Evolutionary conservation across 2,888 invertebrate species (phyloP).

Genomic region (Cheilosia impressa): DNA sequence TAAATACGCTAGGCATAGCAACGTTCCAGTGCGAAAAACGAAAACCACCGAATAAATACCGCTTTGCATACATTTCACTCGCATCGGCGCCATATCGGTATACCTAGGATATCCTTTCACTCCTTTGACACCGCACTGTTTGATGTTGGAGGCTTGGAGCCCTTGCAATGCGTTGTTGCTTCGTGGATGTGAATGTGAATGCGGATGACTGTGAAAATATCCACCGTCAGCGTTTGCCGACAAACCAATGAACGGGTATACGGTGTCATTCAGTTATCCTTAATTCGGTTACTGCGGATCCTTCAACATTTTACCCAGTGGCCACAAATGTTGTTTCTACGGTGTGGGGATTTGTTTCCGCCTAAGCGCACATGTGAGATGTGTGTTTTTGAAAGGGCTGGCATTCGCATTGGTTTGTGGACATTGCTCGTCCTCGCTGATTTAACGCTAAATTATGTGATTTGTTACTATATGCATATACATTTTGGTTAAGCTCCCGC

Average conservation of each 20-base stretch:
- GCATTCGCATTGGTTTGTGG: conserved; percentile 45
- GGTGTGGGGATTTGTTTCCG: conserved; percentile 65
- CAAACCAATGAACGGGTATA: conserved; percentile 53
- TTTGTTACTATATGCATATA: conserved; percentile 66
- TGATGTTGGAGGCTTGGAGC: conserved; percentile 45
- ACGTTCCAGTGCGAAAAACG: conserved; percentile 68
- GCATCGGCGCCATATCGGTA: conserved; percentile 8
- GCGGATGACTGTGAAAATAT: conserved; percentile 58
- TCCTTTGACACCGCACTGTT: conserved; percentile 57
- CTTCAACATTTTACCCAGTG: conserved; percentile 75
- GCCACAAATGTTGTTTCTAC: conserved; percentile 74
- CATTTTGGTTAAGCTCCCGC: conserved; percentile 12
- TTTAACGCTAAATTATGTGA: conserved; percentile 75
- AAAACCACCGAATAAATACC: conserved; percentile 76
- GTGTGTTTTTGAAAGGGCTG: conserved; percentile 73
- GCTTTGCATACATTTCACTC: conserved; percentile 74
- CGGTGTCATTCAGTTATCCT: conserved; percentile 75
- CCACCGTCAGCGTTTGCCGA: conserved; percentile 68
- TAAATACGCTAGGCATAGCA: conserved; percentile 81
- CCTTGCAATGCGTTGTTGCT: conserved; percentile 11
- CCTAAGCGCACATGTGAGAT: conserved; percentile 73
- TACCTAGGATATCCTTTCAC: conserved; percentile 58
- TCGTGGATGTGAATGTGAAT: not conserved
- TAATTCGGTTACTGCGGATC: conserved; percentile 76
- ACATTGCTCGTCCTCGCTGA: conserved; percentile 47